phyloP scores from a whole-genome alignment of 2,113 vertebrate species.

The Bufo bufo region DNA sequence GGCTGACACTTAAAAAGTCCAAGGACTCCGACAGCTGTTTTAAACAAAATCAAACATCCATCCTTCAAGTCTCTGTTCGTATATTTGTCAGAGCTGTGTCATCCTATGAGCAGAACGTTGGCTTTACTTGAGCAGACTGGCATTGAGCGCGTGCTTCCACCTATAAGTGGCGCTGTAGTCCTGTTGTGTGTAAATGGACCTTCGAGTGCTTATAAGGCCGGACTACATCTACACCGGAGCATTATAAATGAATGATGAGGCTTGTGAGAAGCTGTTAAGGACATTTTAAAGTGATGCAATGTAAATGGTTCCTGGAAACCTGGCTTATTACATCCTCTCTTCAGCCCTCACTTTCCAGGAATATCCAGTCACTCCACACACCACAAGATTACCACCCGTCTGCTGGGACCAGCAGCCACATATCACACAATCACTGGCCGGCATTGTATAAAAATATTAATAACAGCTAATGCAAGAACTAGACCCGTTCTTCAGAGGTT shows the following conservation, averaged over 20 bases:
- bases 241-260: constrained; percentile 33
- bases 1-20: no score
- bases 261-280: constrained; percentile 1
- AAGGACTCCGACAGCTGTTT: no score
- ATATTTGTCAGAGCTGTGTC: no score
- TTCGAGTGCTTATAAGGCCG: background rate
- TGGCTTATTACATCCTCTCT: background rate
- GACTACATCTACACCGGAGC: background rate
- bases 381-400: background rate
- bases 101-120: background rate
- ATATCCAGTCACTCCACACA: background rate
- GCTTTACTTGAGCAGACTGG: background rate
- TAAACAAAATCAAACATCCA: no score
- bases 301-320: constrained; percentile 31
- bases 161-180: background rate
- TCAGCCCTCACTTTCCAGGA: constrained; percentile 29
- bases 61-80: no score
- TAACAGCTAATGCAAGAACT: no score
- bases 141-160: background rate
- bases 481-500: no score
- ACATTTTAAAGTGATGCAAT: background rate
- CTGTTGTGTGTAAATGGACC: background rate
- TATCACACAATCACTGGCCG: background rate
- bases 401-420: background rate
- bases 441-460: no score